Evolutionary conservation across 2,113 vertebrate genomes (phyloP).

Genomic region (Stegostoma tigrinum): DNA sequence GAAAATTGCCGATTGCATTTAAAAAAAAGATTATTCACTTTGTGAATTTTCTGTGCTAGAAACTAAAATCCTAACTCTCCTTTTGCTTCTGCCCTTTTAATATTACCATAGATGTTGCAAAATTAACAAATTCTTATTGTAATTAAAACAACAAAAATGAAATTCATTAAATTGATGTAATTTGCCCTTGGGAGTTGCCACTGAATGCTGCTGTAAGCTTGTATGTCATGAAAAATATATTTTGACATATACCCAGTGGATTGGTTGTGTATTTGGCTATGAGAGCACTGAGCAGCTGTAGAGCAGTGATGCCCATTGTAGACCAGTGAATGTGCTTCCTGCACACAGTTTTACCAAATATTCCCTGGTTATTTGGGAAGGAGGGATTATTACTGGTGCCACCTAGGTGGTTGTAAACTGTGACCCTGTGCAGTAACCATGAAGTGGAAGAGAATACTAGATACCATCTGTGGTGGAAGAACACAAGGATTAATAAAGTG

Average conservation of each 20-base stretch:
- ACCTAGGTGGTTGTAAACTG: background rate
- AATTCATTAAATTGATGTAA: background rate
- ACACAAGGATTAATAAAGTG: background rate
- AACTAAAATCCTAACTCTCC: background rate
- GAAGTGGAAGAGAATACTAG: background rate
- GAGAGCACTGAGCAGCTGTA: background rate
- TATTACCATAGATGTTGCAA: background rate
- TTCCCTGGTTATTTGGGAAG: background rate
- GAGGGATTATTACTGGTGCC: background rate
- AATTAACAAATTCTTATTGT: background rate
- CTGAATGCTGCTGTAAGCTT: background rate
- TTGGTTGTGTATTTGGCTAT: background rate
- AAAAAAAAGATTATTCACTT: background rate
- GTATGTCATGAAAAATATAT: background rate
- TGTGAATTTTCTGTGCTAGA: background rate
- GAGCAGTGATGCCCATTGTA: background rate
- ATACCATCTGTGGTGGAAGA: background rate
- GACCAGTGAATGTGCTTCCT: background rate
- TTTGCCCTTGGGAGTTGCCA: background rate
- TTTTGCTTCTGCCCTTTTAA: background rate
- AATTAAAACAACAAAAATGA: background rate
- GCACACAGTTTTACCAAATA: background rate
- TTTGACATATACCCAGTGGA: background rate
- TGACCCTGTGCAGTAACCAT: background rate
- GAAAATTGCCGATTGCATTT: background rate